Evolutionary conservation across 1,140 invertebrate species (phyloP), one percentile per base, ranked within the genome.

Genomic region (Steinernema feltiae): DNA sequence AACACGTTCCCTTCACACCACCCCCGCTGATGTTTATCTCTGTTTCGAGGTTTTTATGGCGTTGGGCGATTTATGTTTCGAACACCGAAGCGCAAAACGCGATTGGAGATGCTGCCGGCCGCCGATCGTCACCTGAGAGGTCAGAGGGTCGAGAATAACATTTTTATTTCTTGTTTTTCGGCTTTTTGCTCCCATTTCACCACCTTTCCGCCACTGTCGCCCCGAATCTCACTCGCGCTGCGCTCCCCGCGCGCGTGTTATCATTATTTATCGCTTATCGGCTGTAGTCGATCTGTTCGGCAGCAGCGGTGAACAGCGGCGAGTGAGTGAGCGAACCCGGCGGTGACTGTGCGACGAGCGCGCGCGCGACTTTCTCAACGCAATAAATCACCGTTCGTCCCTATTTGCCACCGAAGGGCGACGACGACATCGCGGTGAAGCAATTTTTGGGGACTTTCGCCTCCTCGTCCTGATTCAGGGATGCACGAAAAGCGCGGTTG

Each of bases 241-340:
- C 53, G 53, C 24, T 27, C 53, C 24, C 53, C 24, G 12, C 53
- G 53, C 53, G 53, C 53, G 53, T 63, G 53, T 63, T 63, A 63
- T 63, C 53, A 63, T 63, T 63, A 63, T 63, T 63, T 63, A 63
- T 63, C 53, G 53, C 53, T 63, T 63, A 63, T 63, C 53, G 53
- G 3, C 24, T 12, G 53, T 63, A 12, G 53, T 63, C 53, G 53
- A 63, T 63, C 53, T 63, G 24, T 17, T 17, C 53, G 53, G 24
- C 7, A 18, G 35, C 35, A 41, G 35, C n/a, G n/a, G n/a, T n/a
- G n/a, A n/a, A n/a, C 35, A 41, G 35, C 35, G 18, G 35, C 35
- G 18, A 41, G n/a, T n/a, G n/a, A n/a, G n/a, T n/a, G n/a, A 41
- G 35, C 18, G 35, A 41, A 41, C 35, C 35, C 35, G 18, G 18